Conservation (phyloP, 2,888 invertebrate genomes). For the Steinernema carpocapsae region DNA sequence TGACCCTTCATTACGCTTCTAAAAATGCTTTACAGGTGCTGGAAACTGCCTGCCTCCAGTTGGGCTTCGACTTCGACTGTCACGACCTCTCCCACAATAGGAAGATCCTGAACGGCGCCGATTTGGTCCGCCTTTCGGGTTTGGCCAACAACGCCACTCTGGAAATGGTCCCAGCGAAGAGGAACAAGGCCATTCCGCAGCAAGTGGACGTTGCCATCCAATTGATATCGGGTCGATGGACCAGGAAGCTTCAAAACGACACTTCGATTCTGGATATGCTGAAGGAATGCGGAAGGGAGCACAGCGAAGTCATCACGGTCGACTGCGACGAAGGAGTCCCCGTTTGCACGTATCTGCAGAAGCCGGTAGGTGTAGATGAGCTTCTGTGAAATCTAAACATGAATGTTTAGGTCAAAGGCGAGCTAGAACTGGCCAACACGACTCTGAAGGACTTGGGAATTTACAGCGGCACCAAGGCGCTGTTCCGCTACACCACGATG, state of each 20-base stretch:
- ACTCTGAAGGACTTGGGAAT: slow-evolving; percentile 44
- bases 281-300: slow-evolving; percentile 39
- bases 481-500: slow-evolving; percentile 39
- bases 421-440: slow-evolving; percentile 8
- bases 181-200: slow-evolving; percentile 18
- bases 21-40: slow-evolving; percentile 71
- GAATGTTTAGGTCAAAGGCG: slow-evolving; percentile 42
- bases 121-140: slow-evolving; percentile 82
- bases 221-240: slow-evolving; percentile 44
- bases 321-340: slow-evolving; percentile 44
- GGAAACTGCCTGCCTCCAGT: slow-evolving; percentile 84
- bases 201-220: slow-evolving; percentile 56
- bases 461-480: slow-evolving; percentile 30
- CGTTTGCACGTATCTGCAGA: slow-evolving; percentile 54
- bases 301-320: slow-evolving; percentile 44
- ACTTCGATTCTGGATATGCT: slow-evolving; percentile 46
- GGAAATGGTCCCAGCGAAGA: slow-evolving; percentile 77
- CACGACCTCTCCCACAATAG: slow-evolving; percentile 84
- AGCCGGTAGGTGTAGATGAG: slow-evolving; percentile 42
- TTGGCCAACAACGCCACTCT: slow-evolving; percentile 87
- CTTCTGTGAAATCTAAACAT: background rate
- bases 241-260: slow-evolving; percentile 40
- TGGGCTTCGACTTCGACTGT: slow-evolving; percentile 78
- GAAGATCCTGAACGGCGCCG: slow-evolving; percentile 79
- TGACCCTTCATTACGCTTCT: background rate